Base-by-base conservation (phyloP, 2,888 invertebrate species). In the Coecobrya sp. region DNA sequence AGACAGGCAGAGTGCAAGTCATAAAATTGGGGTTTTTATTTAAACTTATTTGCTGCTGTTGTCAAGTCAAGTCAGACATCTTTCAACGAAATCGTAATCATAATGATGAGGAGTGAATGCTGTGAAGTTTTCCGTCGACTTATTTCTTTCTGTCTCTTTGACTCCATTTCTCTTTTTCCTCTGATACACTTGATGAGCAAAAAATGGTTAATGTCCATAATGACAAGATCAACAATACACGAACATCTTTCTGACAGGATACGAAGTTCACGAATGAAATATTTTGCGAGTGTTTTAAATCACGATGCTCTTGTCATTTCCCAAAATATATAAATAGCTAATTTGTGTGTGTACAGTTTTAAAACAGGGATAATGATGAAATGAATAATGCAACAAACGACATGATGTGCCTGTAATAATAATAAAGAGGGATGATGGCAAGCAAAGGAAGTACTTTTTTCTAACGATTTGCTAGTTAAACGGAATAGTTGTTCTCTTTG, bases 381-480 rank as follows among this genome's bases (percentile, higher is more conserved):
- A 76, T 76, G 76, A 76, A 76, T 76, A 76, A 76, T 76, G 76
- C 76, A 49, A 73, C 36, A 36, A 36, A 36, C 45, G 30, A 76
- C 11, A 76, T 49, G 76, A 76, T 76, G 45, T 10, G 68, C 19
- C 30, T 16, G n/a, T 68, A 68, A 27, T 16, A 13, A 68, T 68
- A 55, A 19, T 13, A 73, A 73, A 11, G n/a, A 42, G 11, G 42
- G 16, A 42, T 36, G 19, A 42, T 73, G 19, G 7, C 55, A 55
- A 30, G 70, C n/a, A 42, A 42, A 42, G 42, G 10, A 49, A 73
- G 16, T 42, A 73, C 49, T 22, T 76, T n/a, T 70, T 30, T 70
- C 8, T n/a, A 36, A 16, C 13, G 3, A 0, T 70, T 70, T 70
- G 30, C 70, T 70, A 70, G 16, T 70, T n/a, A 36, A 36, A 30